Conservation (phyloP, 2,113 vertebrate species). For the Mus musculus region DNA sequence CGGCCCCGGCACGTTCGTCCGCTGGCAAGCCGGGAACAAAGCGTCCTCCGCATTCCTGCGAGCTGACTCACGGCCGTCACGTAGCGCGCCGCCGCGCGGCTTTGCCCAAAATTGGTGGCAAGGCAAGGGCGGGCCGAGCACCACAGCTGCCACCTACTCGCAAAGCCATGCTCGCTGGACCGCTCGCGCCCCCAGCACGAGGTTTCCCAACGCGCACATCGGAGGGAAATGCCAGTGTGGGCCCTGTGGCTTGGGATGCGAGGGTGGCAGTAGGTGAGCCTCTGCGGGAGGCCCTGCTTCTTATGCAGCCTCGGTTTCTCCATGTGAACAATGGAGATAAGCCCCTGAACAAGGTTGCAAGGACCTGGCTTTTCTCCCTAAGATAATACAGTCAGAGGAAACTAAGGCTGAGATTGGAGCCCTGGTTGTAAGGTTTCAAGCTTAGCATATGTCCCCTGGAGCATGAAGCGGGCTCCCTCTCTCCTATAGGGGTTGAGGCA, state of each 20-base stretch:
- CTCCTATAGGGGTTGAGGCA: not conserved
- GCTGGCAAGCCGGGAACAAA: constrained; percentile 65
- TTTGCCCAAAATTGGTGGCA: constrained; percentile 82
- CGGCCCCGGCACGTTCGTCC: constrained; percentile 66
- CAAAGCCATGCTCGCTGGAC: not conserved
- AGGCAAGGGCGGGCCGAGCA: constrained; percentile 62
- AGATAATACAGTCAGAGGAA: not conserved
- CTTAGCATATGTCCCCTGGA: not conserved
- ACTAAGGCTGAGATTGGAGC: constrained; percentile 19
- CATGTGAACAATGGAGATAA: not conserved
- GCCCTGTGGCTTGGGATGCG: too few species aligned
- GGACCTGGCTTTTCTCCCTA: not conserved
- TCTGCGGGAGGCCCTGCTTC: not conserved
- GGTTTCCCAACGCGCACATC: constrained; percentile 36
- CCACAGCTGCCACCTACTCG: not conserved
- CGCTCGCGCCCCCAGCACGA: not conserved
- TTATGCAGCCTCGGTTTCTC: constrained; percentile 1
- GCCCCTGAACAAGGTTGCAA: not conserved
- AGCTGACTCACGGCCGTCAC: constrained; percentile 75
- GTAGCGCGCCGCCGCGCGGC: constrained; percentile 65
- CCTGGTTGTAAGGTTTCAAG: not conserved
- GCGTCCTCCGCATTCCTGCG: constrained; percentile 78
- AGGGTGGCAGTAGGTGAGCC: not conserved
- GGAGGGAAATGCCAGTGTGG: not conserved
- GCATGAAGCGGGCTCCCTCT: too few species aligned